Evolutionary conservation across 2,113 vertebrate genomes (phyloP).

Genomic region (Athene cunicularia): DNA sequence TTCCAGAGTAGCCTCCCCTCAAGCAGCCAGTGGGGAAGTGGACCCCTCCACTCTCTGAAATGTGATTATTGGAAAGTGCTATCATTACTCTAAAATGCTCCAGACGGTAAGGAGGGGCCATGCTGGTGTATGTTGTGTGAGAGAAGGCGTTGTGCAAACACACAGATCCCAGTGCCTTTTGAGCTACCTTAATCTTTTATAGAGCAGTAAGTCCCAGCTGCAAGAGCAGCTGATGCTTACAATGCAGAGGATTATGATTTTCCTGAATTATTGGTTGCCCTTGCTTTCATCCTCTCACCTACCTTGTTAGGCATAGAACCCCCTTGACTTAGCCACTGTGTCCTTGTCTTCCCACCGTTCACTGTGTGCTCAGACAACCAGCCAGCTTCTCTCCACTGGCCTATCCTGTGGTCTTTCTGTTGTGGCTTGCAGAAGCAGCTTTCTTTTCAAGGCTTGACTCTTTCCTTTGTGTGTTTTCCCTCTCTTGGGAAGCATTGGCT

Average conservation of each 20-base stretch:
- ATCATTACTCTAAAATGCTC: not conserved
- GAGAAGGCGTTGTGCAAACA: not conserved
- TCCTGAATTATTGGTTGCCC: not conserved
- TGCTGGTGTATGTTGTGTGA: not conserved
- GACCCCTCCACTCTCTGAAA: not conserved
- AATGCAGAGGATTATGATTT: not conserved
- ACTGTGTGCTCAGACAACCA: not conserved
- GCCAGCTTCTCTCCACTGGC: not conserved
- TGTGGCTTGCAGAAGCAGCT: conserved; percentile 22
- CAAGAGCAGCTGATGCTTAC: not conserved
- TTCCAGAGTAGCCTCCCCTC: not conserved
- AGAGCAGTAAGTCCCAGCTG: not conserved
- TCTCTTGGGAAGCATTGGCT: not conserved
- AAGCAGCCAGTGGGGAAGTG: not conserved
- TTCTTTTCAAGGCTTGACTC: conserved; percentile 15
- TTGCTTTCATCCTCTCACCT: not conserved
- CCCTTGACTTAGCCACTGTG: not conserved
- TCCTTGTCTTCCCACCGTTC: not conserved
- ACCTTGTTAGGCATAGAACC: not conserved
- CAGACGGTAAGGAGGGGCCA: not conserved
- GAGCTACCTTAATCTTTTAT: not conserved
- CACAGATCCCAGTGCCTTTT: not conserved
- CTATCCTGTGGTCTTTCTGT: not conserved
- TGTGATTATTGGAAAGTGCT: not conserved
- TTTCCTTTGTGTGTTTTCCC: not conserved